These are phyloP conservation scores for Plagodis dolabraria DNA, from an alignment of 2,888 invertebrate genomes.

Conservation along the genomic window DNA sequence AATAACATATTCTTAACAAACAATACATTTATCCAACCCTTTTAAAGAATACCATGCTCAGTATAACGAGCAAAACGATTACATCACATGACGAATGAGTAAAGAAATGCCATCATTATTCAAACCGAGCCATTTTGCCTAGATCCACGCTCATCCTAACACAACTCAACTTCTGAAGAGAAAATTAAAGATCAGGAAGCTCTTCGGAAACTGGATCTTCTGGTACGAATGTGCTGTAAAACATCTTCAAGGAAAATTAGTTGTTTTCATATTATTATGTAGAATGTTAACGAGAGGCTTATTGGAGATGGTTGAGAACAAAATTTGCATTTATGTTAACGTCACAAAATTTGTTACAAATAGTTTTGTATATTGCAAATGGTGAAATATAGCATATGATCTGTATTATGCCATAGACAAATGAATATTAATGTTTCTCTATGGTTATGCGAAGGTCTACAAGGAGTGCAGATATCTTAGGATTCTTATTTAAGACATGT, in stretches of 20 bases:
- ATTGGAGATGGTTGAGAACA: constrained; percentile 7
- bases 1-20: too few species aligned
- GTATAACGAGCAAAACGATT: constrained; percentile 72
- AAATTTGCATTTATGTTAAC: not conserved
- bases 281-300: constrained; percentile 44
- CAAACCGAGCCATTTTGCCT: constrained; percentile 57
- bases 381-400: too few species aligned
- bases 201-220: constrained; percentile 51
- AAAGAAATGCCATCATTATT: constrained; percentile 65
- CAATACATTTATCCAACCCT: too few species aligned
- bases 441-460: too few species aligned
- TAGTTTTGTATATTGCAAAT: too few species aligned
- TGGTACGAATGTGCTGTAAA: constrained; percentile 65
- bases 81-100: constrained; percentile 66
- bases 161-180: constrained; percentile 8
- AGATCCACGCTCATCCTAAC: constrained; percentile 41
- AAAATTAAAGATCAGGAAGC: constrained; percentile 32
- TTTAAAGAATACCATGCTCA: not conserved
- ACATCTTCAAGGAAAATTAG: constrained; percentile 67
- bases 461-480: too few species aligned
- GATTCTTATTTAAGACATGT: too few species aligned
- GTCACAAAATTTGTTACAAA: too few species aligned
- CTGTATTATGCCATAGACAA: too few species aligned
- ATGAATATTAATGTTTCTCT: too few species aligned
- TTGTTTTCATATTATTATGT: constrained; percentile 50